Evolutionary conservation across 2,113 vertebrate genomes (phyloP), one percentile per base, ranked within the genome.

Genomic region (Felis chaus): DNA sequence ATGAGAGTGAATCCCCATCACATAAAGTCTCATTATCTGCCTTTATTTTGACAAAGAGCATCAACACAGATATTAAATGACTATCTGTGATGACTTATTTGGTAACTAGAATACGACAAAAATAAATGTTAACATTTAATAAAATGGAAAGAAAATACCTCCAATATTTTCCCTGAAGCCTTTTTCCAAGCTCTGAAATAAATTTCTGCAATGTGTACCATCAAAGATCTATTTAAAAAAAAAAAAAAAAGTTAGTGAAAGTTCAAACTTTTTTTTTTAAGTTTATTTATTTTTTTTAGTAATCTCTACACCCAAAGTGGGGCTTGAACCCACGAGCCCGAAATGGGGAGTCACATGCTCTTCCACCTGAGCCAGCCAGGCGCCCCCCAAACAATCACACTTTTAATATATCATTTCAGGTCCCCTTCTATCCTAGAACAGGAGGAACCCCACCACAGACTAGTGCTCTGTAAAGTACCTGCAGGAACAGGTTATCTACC

Each of bases 141-240:
- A 73, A 97, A 92, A 91, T 91, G 76, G 89, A 94, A 96, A 96
- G 73, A 11, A 84, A 1, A 96, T 98, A 99, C 99, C 99, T 99
- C 98, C 97, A 98, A 68, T 92, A 99, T 98, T 71, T 99, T 98
- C 66, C 99, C 99, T 33, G 98, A 99, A 5, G 99, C 99, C 93
- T 99, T 99, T 97, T 99, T 99, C 99, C 99, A 99, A 31, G 99
- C 99, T 98, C 99, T 99, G 98, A 99, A 99, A 98, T 99, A 99
- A 98, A 99, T 96, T 98, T 99, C 99, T 36, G 98, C 98, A 88
- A 99, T 78, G 63, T 99, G 97, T 21, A 97, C 95, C 61, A 98
- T 97, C 82, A 99, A 93, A 50, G 96, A 98, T 92, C 99, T 99
- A 97, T 45, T 89, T 61, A 31, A 94, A 97, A 95, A 80, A 90